Conservation (phyloP, 2,797 vertebrate species). For the Artibeus jamaicensis region DNA sequence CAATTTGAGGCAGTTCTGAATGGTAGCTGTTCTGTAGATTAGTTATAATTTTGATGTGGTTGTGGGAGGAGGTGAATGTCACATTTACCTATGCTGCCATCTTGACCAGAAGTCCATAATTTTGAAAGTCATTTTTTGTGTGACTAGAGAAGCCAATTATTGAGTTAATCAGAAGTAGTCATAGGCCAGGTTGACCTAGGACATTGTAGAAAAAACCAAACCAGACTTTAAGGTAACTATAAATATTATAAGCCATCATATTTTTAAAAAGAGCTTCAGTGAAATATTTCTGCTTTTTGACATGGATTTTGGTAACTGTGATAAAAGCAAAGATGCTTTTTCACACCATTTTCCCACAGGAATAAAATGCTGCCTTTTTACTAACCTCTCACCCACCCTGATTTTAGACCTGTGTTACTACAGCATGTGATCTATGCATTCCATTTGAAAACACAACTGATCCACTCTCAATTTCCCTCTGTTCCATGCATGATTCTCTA, state of each 20-base stretch:
- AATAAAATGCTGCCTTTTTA: not conserved
- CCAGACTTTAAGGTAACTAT: not conserved
- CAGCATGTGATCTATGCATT: rapidly evolving
- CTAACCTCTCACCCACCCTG: not conserved
- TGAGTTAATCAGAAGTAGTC: not conserved
- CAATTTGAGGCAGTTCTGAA: not conserved
- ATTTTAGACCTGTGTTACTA: not conserved
- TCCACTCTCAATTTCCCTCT: not conserved
- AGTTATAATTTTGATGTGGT: not conserved
- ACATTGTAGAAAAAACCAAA: not conserved
- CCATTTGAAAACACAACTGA: not conserved
- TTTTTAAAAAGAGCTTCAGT: not conserved
- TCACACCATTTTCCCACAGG: not conserved
- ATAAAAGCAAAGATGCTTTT: not conserved
- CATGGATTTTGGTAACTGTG: not conserved
- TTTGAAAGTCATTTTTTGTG: not conserved
- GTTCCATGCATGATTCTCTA: not conserved
- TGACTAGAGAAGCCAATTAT: not conserved
- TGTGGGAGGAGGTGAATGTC: not conserved
- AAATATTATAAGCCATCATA: not conserved
- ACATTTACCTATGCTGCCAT: not conserved
- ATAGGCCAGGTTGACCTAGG: not conserved
- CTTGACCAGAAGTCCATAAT: not conserved
- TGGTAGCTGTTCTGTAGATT: not conserved
- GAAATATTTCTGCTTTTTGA: not conserved